Evolutionary conservation across 2,113 vertebrate species (phyloP), one percentile per base, ranked within the genome.

Genomic region (Scalopus aquaticus): DNA sequence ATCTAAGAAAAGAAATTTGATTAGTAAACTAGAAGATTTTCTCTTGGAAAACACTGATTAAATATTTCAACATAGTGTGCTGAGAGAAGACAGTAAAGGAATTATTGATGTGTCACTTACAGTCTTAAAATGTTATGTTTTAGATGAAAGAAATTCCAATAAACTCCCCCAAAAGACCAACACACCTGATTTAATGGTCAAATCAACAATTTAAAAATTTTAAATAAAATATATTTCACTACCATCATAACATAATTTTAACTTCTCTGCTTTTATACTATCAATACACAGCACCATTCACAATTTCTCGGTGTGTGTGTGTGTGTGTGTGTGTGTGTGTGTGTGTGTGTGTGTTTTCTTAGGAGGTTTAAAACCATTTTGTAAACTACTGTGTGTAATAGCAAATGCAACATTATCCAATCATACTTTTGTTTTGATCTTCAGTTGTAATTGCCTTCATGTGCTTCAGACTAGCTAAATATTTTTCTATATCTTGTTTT

Each of bases 61-160:
- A 39, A 49, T 65, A 83, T 82, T 79, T 89, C 77, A 93, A 62
- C 39, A 82, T 4, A 95, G 16, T 85, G 24, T 67, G 46, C 6
- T 44, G 16, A 91, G 92, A 72, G 16, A 91, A 69, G 91, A 67
- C 17, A 28, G 69, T 81, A 22, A 82, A 46, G 6, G 9, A 7
- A 65, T 78, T 86, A 67, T n/a, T 93, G 82, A 4, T 60, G 13
- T 83, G n/a, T n/a, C 22, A 56, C 39, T 39, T 35, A 60, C 12
- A 85, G 16, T 65, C 39, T 86, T 83, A 91, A 96, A 91, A 78
- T 76, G 5, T 62, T 72, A 67, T 82, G 35, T 12, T 94, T 93
- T 91, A 65, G 4, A n/a, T 89, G 65, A 89, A 96, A 94, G 6
- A 82, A 94, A 76, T 86, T 2, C 37, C 26, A 69, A 49, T 83